Percentiles rank a stretch among this genome's conserved stretches.
These are phyloP conservation scores for Speoplatyrhinus poulsoni DNA, from an alignment of 2,113 vertebrate species.

Conservation along the genomic window DNA sequence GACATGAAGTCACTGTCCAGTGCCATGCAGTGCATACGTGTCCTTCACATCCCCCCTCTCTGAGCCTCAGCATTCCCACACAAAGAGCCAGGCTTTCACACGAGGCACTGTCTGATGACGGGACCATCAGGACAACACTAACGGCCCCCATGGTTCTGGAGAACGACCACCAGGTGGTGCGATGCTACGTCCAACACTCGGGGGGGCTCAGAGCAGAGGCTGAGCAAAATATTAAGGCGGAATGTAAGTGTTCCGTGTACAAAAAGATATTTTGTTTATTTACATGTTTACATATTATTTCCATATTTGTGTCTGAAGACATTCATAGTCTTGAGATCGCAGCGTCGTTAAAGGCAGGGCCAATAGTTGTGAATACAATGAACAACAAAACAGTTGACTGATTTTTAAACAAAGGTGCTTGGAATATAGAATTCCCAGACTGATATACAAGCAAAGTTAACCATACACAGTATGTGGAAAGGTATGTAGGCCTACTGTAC, in stretches of 20 bases:
- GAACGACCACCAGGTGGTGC: slow-evolving; percentile 29
- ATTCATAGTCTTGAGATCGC: no score
- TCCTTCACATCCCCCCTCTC: slow-evolving; percentile 12
- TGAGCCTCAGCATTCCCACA: slow-evolving; percentile 40
- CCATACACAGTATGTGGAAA: no score
- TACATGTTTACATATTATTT: no score
- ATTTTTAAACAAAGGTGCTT: no score
- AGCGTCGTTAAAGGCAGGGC: no score
- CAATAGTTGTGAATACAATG: no score
- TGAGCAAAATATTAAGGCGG: background rate
- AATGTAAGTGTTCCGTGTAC: slow-evolving; percentile 48
- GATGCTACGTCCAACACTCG: slow-evolving; percentile 21
- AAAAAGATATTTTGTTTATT: no score
- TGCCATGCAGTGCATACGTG: slow-evolving; percentile 57
- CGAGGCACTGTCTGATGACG: accelerated
- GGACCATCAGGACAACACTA: slow-evolving; percentile 23
- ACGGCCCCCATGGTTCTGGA: slow-evolving; percentile 9
- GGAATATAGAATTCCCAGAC: no score
- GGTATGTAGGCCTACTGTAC: no score
- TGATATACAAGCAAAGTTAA: no score
- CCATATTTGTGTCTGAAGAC: no score
- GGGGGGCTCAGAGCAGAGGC: background rate
- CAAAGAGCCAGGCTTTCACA: accelerated
- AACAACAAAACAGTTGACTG: no score
- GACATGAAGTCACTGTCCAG: slow-evolving; percentile 41